Base-by-base conservation (phyloP, 2,888 invertebrate genomes). In the Trisateles emortualis region DNA sequence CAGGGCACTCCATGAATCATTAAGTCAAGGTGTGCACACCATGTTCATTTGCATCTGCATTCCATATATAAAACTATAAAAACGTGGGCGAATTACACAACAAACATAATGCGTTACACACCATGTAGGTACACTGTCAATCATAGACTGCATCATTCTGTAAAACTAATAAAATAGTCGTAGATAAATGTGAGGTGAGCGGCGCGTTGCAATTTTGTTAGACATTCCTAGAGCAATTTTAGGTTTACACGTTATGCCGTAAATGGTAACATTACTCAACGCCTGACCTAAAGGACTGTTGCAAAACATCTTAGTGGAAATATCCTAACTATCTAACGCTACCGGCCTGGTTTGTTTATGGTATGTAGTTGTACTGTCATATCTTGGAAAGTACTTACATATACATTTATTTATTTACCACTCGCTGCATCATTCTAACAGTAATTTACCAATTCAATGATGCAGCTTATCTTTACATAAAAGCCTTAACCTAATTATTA, bases 261-360 rank as follows among this genome's bases (percentile, higher is more conserved):
- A 72, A 72, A 63, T 59, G 67, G 76, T 64, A 56, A 49, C 51
- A 50, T 76, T 74, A 60, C 72, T 59, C 64, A 68, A 74, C 47
- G 48, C 48, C 64, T 74, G 63, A 73, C 74, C 68, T 74, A 73
- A 75, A 78, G 78, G 64, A 58, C 59, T 40, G 58, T 78, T 80
- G 74, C 80, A 63, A 75, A 72, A 78, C 68, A 58, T 52, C 51
- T 52, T 29, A 57, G 47, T 50, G 44, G 54, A 56, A 61, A 59
- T 70, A 59, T 51, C 44, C 51, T 46, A 45, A 11, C 10, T 22
- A 30, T 38, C 19, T 35, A 17, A 24, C 10, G 26, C 26, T 35
- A 16, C 35, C 26, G 26, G 14, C 26, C 26, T 16, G 14, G 24
- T 19, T 39, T 33, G 32, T 44, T 24, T 19, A 42, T 40, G 26